Base-by-base conservation (phyloP, 2,888 invertebrate species). In the Mechanitis messenoides region DNA sequence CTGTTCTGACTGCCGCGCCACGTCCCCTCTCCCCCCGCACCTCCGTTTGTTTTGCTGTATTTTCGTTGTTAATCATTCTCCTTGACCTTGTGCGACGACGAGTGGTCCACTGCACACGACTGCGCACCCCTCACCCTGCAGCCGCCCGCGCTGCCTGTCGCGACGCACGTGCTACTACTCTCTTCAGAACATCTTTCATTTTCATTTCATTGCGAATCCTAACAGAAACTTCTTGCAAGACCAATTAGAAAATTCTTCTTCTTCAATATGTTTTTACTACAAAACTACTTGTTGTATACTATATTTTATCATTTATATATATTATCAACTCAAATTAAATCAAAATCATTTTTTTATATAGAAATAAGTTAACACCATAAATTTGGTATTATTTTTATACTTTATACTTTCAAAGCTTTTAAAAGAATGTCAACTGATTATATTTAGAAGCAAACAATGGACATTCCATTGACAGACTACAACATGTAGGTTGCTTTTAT, bases 11-110 rank as follows among this genome's bases (percentile, higher is more conserved):
- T 88, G 88, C 74, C 85, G 85, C 82, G 81, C 77, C 80, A 77
- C 78, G 79, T 77, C 83, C 82, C 83, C 84, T 79, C 85, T 81
- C 80, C 80, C 83, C 82, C 81, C 85, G 85, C 71, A 64, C 71
- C 71, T 55, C 69, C 71, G 70, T 87, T 87, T 87, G 88, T 90
- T 90, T 90, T 88, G 88, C 87, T 88, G 89, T 89, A 90, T 88
- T 89, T 90, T 90, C 87, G 87, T 87, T 87, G 88, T 89, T 91
- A 91, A 91, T 91, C 90, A 91, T 91, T 90, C 91, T 90, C 91
- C 90, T 90, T 89, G 89, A 90, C 90, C 88, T 89, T 88, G 88
- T 87, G 87, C 90, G 87, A 85, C 85, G 89, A 81, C 80, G 85
- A 89, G 88, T 90, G 89, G 89, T 87, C 90, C 87, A 87, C 88